phyloP scores from a whole-genome alignment of 1,140 invertebrate genomes.

The Bicyclus anynana region DNA sequence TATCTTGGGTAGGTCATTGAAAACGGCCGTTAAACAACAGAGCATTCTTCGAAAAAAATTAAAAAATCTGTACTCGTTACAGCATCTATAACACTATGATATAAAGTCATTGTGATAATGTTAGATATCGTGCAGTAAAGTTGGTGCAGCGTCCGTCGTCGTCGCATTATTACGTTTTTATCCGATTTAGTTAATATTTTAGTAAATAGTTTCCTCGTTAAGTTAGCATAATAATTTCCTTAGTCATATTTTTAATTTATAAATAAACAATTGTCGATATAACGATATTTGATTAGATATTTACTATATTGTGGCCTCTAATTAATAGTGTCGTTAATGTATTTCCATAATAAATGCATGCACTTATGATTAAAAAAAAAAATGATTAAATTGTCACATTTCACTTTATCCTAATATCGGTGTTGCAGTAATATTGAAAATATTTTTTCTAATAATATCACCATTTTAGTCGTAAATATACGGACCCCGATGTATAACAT shows the following conservation, averaged over 20 bases:
- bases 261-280: conserved; percentile 5
- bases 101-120: conserved; percentile 67
- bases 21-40: no score
- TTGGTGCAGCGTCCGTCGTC: conserved; percentile 46
- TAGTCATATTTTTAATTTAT: conserved; percentile 16
- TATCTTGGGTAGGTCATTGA: no score
- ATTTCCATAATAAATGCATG: conserved; percentile 32
- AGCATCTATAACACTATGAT: conserved; percentile 23
- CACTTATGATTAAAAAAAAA: conserved; percentile 18
- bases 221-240: conserved; percentile 19
- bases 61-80: not conserved
- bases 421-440: conserved; percentile 54
- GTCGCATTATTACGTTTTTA: conserved; percentile 31
- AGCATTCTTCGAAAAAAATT: no score
- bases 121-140: conserved; percentile 45
- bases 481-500: conserved; percentile 60
- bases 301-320: conserved; percentile 28
- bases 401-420: conserved; percentile 40
- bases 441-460: conserved; percentile 31
- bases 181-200: conserved; percentile 12
- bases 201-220: conserved; percentile 9
- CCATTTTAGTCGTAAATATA: conserved; percentile 31
- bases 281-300: conserved; percentile 24
- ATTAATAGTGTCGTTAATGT: conserved; percentile 22
- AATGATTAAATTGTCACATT: conserved; percentile 14